phyloP scores from a whole-genome alignment of 2,797 vertebrate genomes.

The Steatocranus sp. region DNA sequence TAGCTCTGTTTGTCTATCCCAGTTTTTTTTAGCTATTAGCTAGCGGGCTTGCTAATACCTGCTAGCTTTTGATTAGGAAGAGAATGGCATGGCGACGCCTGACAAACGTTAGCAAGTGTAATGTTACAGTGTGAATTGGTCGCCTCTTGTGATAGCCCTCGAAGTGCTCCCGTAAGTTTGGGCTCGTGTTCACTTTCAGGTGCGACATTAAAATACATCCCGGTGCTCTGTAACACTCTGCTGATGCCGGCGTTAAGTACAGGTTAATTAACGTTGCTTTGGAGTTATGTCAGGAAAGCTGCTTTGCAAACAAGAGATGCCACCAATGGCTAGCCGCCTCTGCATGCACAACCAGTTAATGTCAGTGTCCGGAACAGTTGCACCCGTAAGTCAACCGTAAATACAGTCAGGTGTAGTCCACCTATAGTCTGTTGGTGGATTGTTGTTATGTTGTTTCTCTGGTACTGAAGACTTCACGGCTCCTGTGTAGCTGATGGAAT shows the following conservation, averaged over 20 bases:
- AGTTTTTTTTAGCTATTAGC: neutral
- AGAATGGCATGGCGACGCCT: constrained; percentile 38
- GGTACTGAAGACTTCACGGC: neutral
- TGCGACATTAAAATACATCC: neutral
- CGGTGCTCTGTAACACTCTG: neutral
- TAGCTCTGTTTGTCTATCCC: neutral
- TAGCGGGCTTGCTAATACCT: constrained; percentile 25
- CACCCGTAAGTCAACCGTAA: neutral
- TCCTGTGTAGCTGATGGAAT: neutral
- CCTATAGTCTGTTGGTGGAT: neutral
- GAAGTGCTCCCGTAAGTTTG: neutral
- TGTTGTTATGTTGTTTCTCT: neutral
- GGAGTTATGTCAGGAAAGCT: neutral
- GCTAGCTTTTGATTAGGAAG: constrained; percentile 19
- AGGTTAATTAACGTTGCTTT: neutral
- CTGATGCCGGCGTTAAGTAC: neutral
- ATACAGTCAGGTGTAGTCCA: neutral
- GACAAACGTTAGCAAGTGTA: neutral
- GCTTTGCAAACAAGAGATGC: neutral
- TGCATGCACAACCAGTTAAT: neutral
- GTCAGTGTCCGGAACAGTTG: neutral
- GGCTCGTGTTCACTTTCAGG: neutral
- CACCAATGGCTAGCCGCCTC: neutral
- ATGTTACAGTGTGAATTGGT: neutral
- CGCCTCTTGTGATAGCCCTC: neutral